These are phyloP conservation scores for Macaca nemestrina DNA, from an alignment of 2,113 vertebrate genomes.

Conservation along the genomic window DNA sequence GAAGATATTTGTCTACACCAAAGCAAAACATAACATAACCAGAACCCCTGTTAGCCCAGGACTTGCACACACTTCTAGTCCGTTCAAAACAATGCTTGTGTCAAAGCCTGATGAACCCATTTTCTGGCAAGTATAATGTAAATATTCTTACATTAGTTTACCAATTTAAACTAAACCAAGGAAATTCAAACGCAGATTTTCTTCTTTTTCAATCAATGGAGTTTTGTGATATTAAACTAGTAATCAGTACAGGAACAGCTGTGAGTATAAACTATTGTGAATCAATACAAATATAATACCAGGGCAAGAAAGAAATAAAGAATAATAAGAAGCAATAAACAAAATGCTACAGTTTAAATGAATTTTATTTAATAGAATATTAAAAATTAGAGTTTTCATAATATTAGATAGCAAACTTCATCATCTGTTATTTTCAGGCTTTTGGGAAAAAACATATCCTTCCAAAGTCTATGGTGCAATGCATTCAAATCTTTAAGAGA, in stretches of 20 bases:
- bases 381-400: neutral
- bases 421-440: constrained; percentile 17
- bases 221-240: neutral
- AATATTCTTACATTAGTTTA: neutral
- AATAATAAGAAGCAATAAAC: neutral
- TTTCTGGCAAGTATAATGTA: neutral
- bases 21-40: neutral
- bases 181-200: neutral
- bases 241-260: neutral
- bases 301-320: neutral
- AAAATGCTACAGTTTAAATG: neutral
- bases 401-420: neutral
- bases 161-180: neutral
- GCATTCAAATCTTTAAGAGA: neutral
- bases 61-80: accelerated
- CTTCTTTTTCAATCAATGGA: neutral
- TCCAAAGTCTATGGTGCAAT: neutral
- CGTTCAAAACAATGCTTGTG: neutral
- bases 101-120: neutral
- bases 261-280: neutral
- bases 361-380: neutral
- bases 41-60: neutral
- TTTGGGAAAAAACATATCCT: neutral
- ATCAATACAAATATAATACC: neutral
- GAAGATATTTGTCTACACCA: neutral